phyloP scores from a whole-genome alignment of 2,797 vertebrate species.

The Molossus alvarezi region DNA sequence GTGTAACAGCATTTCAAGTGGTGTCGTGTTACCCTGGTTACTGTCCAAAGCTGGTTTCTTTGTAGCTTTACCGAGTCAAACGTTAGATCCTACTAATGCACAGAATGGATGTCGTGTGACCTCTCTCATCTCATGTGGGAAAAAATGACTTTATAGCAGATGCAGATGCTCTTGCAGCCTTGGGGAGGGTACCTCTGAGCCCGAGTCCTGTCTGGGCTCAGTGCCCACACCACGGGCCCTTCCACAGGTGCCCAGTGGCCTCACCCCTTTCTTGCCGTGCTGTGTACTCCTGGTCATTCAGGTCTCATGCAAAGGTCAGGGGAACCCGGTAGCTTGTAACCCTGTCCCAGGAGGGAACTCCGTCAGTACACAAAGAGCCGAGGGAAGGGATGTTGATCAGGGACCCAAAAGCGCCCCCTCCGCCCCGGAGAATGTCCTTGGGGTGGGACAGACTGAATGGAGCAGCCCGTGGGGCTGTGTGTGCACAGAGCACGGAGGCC shows the following conservation, averaged over 20 bases:
- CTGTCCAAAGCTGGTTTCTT: slow-evolving; percentile 41
- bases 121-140: not conserved
- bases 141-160: not conserved
- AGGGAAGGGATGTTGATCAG: not conserved
- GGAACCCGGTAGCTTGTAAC: not conserved
- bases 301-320: not conserved
- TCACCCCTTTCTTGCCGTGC: not conserved
- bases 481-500: not conserved
- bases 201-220: not conserved
- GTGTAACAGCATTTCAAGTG: slow-evolving; percentile 51
- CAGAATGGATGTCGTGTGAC: not conserved
- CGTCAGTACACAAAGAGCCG: not conserved
- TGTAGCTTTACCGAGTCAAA: slow-evolving; percentile 52
- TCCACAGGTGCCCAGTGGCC: not conserved
- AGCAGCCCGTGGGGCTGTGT: not conserved
- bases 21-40: not conserved
- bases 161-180: not conserved
- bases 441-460: not conserved
- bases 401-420: not conserved
- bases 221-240: not conserved
- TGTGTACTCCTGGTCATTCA: not conserved
- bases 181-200: not conserved
- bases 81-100: not conserved
- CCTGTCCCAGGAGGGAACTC: not conserved
- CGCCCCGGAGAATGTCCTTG: not conserved